Evolutionary conservation across 2,888 invertebrate genomes (phyloP), one percentile per base, ranked within the genome.

Genomic region (Punctoribates punctum): DNA sequence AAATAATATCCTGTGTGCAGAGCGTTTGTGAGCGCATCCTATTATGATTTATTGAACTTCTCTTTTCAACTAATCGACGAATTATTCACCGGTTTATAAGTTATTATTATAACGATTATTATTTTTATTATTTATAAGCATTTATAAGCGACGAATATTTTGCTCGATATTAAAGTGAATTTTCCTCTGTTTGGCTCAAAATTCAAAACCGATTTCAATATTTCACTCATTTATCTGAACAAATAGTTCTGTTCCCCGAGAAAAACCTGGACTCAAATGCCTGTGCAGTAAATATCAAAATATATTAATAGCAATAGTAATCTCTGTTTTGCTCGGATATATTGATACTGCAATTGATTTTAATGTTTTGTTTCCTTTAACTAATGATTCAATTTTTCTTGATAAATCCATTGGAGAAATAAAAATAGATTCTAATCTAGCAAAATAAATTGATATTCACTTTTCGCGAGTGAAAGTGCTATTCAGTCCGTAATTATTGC

Each of bases 1-100:
- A 67, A 67, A 67, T 60, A 60, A 60, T 67, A 67, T 67, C 67
- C 67, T n/a, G n/a, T 6, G 8, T 38, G 15, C 27, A 48, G 46
- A 11, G 48, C 48, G 15, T n/a, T 17, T 48, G 29, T 27, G 25
- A 23, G 13, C 38, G 38, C 67, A 67, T 67, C 67, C 67, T 67
- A 67, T 67, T 67, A 34, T 67, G 67, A 67, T 67, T 67, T 67
- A 67, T 67, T 67, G 67, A 67, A 20, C 20, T 34, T 38, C 38
- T 67, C 67, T 67, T 67, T 67, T 34, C 67, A 67, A 67, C 67
- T 67, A 67, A 67, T 67, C 67, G 67, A 67, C 67, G 67, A 67
- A 67, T 67, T 67, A 67, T 67, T 67, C 67, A 67, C 67, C 67
- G 67, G 67, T 67, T 67, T 67, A 67, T 67, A 67, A 67, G 38